Percentiles rank a stretch among this genome's conserved stretches.
These are phyloP conservation scores for Gadopsis bispinosus DNA, from an alignment of 2,797 vertebrate species.

Conservation along the genomic window DNA sequence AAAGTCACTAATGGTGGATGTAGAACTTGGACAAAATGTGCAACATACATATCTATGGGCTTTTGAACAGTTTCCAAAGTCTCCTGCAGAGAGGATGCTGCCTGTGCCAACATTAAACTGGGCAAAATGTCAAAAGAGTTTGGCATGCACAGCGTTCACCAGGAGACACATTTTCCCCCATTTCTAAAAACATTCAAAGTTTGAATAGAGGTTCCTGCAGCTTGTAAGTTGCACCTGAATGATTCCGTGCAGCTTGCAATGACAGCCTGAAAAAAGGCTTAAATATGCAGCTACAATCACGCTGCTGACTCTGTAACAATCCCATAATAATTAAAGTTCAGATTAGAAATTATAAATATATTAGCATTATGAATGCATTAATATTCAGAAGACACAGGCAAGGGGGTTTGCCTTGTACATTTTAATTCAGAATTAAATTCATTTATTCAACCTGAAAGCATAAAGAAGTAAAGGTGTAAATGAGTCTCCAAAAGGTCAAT, in stretches of 20 bases:
- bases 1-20: neutral
- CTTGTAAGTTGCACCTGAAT: constrained; percentile 37
- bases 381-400: constrained; percentile 22
- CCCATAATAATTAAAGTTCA: constrained; percentile 14
- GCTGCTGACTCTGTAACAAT: constrained; percentile 34
- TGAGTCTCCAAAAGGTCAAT: neutral
- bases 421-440: constrained; percentile 33
- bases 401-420: constrained; percentile 22
- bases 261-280: constrained; percentile 29
- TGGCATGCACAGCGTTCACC: constrained; percentile 21
- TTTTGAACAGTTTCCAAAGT: constrained; percentile 16
- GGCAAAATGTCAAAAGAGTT: constrained; percentile 38
- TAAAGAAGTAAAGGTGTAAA: neutral
- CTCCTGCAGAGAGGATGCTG: neutral
- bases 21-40: neutral
- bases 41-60: constrained; percentile 1
- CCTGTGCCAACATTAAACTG: constrained; percentile 13
- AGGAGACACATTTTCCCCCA: constrained; percentile 19
- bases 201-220: constrained; percentile 2
- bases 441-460: constrained; percentile 43
- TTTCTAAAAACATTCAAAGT: constrained; percentile 34
- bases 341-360: constrained; percentile 40
- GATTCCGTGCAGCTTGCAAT: constrained; percentile 27
- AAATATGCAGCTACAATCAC: constrained; percentile 48
- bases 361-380: constrained; percentile 38